phyloP scores from a whole-genome alignment of 2,113 vertebrate species.

The Recurvirostra avosetta region DNA sequence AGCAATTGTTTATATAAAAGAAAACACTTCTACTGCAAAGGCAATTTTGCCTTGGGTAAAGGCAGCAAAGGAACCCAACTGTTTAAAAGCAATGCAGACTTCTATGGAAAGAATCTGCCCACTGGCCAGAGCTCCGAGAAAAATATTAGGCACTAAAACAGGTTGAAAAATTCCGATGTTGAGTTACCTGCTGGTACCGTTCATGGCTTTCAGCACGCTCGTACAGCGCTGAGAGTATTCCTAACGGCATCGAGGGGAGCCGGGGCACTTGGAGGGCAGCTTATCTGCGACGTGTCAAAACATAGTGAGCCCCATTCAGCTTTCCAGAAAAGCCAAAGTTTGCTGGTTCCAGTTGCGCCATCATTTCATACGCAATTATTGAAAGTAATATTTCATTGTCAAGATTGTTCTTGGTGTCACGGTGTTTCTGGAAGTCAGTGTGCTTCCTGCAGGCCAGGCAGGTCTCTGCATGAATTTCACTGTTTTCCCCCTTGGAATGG shows the following conservation, averaged over 20 bases:
- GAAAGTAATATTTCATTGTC: not conserved
- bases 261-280: not conserved
- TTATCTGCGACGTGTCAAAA: fast-evolving
- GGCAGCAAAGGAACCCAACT: not conserved
- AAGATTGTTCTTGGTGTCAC: not conserved
- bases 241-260: fast-evolving
- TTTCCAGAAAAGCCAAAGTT: not conserved
- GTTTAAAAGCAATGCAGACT: not conserved
- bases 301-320: not conserved
- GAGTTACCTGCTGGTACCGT: not conserved
- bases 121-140: not conserved
- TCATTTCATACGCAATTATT: not conserved
- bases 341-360: not conserved
- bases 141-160: not conserved
- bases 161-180: not conserved
- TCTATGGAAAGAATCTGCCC: not conserved
- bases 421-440: not conserved
- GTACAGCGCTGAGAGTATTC: not conserved
- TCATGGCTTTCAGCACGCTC: not conserved
- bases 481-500: not conserved
- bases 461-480: not conserved
- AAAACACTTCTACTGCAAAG: not conserved
- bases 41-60: not conserved
- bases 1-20: not conserved
- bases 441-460: not conserved